Evolutionary conservation across 1,140 invertebrate genomes (phyloP), one percentile per base, ranked within the genome.

Genomic region (Drosophila leontia): DNA sequence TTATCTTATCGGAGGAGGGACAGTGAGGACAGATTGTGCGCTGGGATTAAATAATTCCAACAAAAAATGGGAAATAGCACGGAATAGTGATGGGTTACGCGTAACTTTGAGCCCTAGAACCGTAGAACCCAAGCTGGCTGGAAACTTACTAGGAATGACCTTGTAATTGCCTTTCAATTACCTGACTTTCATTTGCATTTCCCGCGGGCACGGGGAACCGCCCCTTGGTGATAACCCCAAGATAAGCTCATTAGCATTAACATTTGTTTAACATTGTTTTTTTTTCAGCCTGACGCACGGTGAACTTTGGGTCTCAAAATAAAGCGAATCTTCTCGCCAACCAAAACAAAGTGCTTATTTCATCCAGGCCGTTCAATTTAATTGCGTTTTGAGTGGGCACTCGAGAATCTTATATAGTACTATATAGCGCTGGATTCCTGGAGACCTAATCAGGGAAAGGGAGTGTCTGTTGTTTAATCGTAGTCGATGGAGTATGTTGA

Each of bases 101-200:
- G 53, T 50, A 39, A 61, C 45, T 42, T 48, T 29, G 19, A 50
- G 23, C n/a, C 44, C 3, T 34, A 35, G 34, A 23, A 35, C 7
- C 23, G 12, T 17, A 17, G 29, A 32, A 19, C 13, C 9, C 9
- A 26, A n/a, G 23, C 11, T 29, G 39, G 13, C 12, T 39, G 15
- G 35, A 62, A 45, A 77, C 35, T 17, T 6, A 35, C 47, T 34
- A 47, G 32, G n/a, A 60, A 69, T 87, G 80, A 87, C 83, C 83
- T 87, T 87, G 76, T 58, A 34, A 55, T 85, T 68, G 83, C 75
- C 82, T 85, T 80, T 76, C 72, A 67, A 75, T 71, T 88, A 87
- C 83, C 83, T 88, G 84, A 51, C 67, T 77, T 80, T 64, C 75
- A 83, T 83, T 83, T 85, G 51, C 75, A 82, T 82, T 78, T 78